Evolutionary conservation across 2,113 vertebrate genomes (phyloP).

Genomic region (Mobula birostris): DNA sequence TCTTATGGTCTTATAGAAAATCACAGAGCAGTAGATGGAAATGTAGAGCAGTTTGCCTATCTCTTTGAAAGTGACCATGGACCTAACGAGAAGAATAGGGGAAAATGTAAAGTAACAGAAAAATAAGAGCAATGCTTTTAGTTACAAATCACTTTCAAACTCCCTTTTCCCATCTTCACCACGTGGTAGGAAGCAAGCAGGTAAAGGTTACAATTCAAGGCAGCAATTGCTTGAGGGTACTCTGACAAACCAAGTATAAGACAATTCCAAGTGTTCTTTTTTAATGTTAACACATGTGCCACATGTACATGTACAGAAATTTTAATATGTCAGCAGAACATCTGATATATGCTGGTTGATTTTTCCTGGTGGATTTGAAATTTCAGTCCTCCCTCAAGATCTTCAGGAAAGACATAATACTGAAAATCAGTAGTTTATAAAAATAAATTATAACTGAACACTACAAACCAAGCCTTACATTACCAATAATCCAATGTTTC

Average conservation of each 20-base stretch:
- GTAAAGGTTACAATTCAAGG: neutral
- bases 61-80: neutral
- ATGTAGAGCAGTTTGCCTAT: neutral
- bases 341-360: neutral
- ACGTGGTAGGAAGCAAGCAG: neutral
- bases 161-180: neutral
- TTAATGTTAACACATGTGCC: conserved; percentile 9
- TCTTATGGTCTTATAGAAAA: neutral
- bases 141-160: neutral
- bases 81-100: neutral
- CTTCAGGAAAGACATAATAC: neutral
- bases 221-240: neutral
- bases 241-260: neutral
- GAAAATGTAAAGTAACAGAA: neutral
- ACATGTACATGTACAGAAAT: neutral
- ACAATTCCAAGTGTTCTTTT: neutral
- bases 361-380: neutral
- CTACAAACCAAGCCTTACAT: neutral
- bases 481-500: neutral
- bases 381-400: neutral
- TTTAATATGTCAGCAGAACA: neutral
- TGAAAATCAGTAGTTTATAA: neutral
- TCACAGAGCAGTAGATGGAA: neutral
- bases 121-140: neutral
- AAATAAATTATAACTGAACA: neutral